A percentile compares a stretch with the other conserved stretches of the same genome.
phyloP scores from a whole-genome alignment of 2,797 vertebrate genomes.

The Liasis olivaceus region DNA sequence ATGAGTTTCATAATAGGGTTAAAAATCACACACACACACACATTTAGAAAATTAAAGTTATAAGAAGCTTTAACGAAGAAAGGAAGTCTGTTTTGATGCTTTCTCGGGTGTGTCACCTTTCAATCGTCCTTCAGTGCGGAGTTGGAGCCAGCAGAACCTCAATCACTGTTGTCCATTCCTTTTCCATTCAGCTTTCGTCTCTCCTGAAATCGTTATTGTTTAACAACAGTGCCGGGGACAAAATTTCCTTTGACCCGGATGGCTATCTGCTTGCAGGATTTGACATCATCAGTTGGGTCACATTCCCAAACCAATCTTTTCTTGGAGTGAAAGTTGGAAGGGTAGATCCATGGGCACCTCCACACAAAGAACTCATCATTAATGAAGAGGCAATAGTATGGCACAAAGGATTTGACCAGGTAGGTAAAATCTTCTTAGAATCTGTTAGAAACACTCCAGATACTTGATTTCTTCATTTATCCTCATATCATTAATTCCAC shows the following conservation, averaged over 20 bases:
- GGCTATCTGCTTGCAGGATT: neutral
- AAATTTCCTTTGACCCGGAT: neutral
- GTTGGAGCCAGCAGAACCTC: too few relatives aligned
- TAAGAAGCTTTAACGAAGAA: too few relatives aligned
- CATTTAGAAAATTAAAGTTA: too few relatives aligned
- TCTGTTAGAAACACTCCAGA: too few relatives aligned
- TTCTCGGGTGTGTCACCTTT: too few relatives aligned
- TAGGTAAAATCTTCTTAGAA: neutral
- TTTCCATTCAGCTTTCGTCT: neutral
- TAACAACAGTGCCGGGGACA: conserved; percentile 5
- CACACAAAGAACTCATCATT: neutral
- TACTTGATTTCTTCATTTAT: neutral
- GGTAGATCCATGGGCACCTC: neutral
- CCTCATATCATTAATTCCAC: neutral
- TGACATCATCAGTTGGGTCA: conserved; percentile 7
- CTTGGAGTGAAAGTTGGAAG: neutral
- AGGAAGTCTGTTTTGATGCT: too few relatives aligned
- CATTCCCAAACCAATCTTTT: neutral
- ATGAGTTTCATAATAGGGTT: too few relatives aligned
- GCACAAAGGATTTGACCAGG: neutral
- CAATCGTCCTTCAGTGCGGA: too few relatives aligned
- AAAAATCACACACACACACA: too few relatives aligned
- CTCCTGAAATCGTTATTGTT: neutral
- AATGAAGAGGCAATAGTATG: neutral
- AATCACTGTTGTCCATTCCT: too few relatives aligned